A percentile compares a stretch with the other conserved stretches of the same genome.
Evolutionary conservation across 2,888 invertebrate genomes (phyloP).

Genomic region (Amblyjoppa fuscipennis): DNA sequence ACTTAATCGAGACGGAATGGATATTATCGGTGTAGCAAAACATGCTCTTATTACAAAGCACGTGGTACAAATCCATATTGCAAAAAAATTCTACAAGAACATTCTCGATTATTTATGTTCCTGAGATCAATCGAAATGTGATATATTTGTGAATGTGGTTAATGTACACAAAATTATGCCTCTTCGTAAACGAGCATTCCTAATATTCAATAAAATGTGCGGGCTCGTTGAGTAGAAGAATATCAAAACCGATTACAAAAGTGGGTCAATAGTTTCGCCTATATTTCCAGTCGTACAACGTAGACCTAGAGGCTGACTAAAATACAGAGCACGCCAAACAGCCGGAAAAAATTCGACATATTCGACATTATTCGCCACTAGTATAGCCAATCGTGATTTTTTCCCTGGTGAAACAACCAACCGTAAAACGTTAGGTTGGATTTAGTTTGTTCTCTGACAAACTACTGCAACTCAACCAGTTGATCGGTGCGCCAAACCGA

Average conservation of each 20-base stretch:
- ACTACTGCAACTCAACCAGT: too few relatives aligned
- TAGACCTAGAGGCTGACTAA: too few relatives aligned
- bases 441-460: too few relatives aligned
- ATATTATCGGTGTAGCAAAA: slow-evolving; percentile 5
- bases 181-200: neutral
- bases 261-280: too few relatives aligned
- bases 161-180: neutral
- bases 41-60: slow-evolving; percentile 43
- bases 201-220: neutral
- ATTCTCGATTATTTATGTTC: neutral
- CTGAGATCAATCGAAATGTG: slow-evolving; percentile 6
- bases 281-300: too few relatives aligned
- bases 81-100: slow-evolving; percentile 15
- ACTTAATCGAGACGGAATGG: neutral
- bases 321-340: too few relatives aligned
- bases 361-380: too few relatives aligned
- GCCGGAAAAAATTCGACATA: too few relatives aligned
- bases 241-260: neutral
- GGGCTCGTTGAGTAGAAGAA: neutral
- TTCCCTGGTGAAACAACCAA: too few relatives aligned
- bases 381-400: too few relatives aligned
- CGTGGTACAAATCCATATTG: neutral
- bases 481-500: too few relatives aligned
- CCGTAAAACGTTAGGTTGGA: too few relatives aligned
- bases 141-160: slow-evolving; percentile 17